Percentiles rank a stretch among this genome's conserved stretches.
phyloP scores from a whole-genome alignment of 2,888 invertebrate genomes.

The Drosophila antonietae region DNA sequence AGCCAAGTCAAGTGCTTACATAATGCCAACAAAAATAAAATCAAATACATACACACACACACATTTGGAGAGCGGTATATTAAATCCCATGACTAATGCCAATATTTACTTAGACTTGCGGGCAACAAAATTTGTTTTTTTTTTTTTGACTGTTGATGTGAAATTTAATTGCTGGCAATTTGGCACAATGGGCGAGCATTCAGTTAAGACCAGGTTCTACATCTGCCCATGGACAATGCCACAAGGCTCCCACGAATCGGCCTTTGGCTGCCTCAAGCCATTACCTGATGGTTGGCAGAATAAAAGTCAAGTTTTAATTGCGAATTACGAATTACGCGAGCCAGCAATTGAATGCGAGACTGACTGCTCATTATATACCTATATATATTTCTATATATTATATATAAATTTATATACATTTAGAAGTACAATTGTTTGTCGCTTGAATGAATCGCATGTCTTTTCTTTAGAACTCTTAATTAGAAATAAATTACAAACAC shows the following conservation, averaged over 20 bases:
- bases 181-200: slow-evolving; percentile 58
- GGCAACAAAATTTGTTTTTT: slow-evolving; percentile 22
- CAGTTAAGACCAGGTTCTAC: slow-evolving; percentile 55
- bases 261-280: slow-evolving; percentile 24
- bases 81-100: slow-evolving; percentile 68
- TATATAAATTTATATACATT: slow-evolving; percentile 5
- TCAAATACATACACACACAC: neutral
- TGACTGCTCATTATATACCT: slow-evolving; percentile 2
- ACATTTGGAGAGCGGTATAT: neutral
- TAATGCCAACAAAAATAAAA: slow-evolving; percentile 40
- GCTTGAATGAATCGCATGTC: slow-evolving; percentile 80
- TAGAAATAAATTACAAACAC: slow-evolving; percentile 69
- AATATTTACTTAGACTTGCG: slow-evolving; percentile 65
- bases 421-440: slow-evolving; percentile 20
- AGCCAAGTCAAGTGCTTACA: slow-evolving; percentile 61
- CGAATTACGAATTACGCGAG: slow-evolving; percentile 17
- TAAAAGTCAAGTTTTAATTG: slow-evolving; percentile 48
- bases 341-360: slow-evolving; percentile 32
- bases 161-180: slow-evolving; percentile 72
- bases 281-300: slow-evolving; percentile 27
- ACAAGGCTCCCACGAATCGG: slow-evolving; percentile 59
- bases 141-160: slow-evolving; percentile 49
- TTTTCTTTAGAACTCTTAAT: slow-evolving; percentile 78
- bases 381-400: neutral
- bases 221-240: slow-evolving; percentile 56